Percentiles rank a stretch among this genome's conserved stretches.
Evolutionary conservation across 2,113 vertebrate species (phyloP).

Genomic region (Nibea coibor): DNA sequence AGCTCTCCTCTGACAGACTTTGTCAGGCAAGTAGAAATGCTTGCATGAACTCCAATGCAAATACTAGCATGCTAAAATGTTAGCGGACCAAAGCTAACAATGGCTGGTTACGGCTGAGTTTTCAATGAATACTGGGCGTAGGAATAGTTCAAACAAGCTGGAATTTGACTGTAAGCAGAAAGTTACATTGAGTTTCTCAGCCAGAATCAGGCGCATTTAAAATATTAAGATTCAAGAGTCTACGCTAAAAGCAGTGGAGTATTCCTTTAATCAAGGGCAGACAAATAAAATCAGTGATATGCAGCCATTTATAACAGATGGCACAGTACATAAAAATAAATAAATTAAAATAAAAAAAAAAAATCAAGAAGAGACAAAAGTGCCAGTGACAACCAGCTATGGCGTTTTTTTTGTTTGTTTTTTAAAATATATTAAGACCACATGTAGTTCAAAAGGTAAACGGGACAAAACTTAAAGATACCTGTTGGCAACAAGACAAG

Average conservation of each 20-base stretch:
- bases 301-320: constrained; percentile 61
- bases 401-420: constrained; percentile 14
- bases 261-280: constrained; percentile 63
- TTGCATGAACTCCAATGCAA: neutral
- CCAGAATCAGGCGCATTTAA: neutral
- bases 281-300: constrained; percentile 62
- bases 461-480: constrained; percentile 59
- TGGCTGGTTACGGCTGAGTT: neutral
- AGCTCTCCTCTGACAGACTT: neutral
- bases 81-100: neutral
- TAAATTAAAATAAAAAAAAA: constrained; percentile 45
- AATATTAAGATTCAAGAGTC: constrained; percentile 32
- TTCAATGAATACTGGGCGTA: constrained; percentile 13
- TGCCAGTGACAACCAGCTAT: constrained; percentile 69
- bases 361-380: constrained; percentile 35
- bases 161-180: constrained; percentile 2
- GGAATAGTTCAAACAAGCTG: neutral
- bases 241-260: constrained; percentile 54
- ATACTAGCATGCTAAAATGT: constrained; percentile 11
- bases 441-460: constrained; percentile 42
- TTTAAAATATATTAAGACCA: constrained; percentile 54
- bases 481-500: constrained; percentile 66
- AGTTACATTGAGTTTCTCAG: neutral
- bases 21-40: neutral
- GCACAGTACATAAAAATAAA: constrained; percentile 51